These are phyloP conservation scores for Labroides dimidiatus DNA, from an alignment of 2,797 vertebrate genomes.

Conservation along the genomic window DNA sequence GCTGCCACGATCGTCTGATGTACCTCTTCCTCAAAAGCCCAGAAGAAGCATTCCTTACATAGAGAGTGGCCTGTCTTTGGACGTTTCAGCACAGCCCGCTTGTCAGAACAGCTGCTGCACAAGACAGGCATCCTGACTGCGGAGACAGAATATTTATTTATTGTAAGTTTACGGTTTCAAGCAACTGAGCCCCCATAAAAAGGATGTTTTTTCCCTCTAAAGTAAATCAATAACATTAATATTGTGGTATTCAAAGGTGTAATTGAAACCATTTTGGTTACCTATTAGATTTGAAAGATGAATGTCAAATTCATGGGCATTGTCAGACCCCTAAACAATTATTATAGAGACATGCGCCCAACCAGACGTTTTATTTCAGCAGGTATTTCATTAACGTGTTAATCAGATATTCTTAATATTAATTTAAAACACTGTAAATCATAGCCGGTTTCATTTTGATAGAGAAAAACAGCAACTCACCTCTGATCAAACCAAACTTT, in stretches of 20 bases:
- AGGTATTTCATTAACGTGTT: too few species aligned
- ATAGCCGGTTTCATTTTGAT: too few species aligned
- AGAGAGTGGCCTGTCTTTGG: constrained; percentile 88
- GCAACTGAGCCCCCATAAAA: not conserved
- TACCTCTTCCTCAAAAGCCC: constrained; percentile 91
- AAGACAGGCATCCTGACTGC: constrained; percentile 77
- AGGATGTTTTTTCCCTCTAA: too few species aligned
- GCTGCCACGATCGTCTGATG: constrained; percentile 85
- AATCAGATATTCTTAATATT: too few species aligned
- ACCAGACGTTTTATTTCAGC: too few species aligned
- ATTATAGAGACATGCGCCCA: too few species aligned
- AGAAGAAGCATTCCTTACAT: constrained; percentile 90
- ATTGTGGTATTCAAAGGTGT: not conserved
- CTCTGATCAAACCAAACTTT: too few species aligned
- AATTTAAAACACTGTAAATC: too few species aligned
- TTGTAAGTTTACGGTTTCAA: too few species aligned
- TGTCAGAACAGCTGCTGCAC: constrained; percentile 82
- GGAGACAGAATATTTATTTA: not conserved
- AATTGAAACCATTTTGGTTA: not conserved
- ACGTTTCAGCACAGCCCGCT: constrained; percentile 85
- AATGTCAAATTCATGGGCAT: not conserved
- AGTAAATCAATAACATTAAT: not conserved
- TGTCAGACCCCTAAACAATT: too few species aligned
- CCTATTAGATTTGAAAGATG: not conserved
- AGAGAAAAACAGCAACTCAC: too few species aligned